Percentiles rank a stretch among this genome's conserved stretches.
Evolutionary conservation across 2,797 vertebrate genomes (phyloP).

Genomic region (Brachymystax lenok): DNA sequence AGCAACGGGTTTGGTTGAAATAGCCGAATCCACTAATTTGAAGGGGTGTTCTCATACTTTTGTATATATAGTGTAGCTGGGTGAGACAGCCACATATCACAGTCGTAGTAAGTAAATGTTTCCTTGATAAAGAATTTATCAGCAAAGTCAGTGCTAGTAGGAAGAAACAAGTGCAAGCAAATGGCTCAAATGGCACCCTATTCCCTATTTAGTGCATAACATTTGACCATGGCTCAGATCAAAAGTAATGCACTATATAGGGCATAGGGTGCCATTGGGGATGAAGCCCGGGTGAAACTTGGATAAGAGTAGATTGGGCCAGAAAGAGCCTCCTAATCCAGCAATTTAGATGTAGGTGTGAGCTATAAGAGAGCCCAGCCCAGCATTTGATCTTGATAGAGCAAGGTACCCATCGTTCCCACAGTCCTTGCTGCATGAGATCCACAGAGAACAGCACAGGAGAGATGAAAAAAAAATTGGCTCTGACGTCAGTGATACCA

Average conservation of each 20-base stretch:
- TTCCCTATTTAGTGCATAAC: not conserved
- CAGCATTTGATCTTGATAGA: conserved; percentile 54
- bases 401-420: conserved; percentile 66
- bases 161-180: not conserved
- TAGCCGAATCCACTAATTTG: too few relatives aligned
- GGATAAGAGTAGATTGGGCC: not conserved
- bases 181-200: not conserved
- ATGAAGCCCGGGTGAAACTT: not conserved
- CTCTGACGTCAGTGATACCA: conserved; percentile 74
- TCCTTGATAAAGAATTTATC: too few relatives aligned
- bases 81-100: too few relatives aligned
- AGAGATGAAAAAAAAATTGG: conserved; percentile 54
- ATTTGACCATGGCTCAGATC: not conserved
- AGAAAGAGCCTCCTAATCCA: not conserved
- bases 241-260: not conserved
- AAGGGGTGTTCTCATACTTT: too few relatives aligned
- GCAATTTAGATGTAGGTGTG: conserved; percentile 2
- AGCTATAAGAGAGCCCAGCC: conserved; percentile 33
- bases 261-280: too few relatives aligned
- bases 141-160: not conserved
- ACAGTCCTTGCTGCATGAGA: conserved; percentile 55
- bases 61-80: too few relatives aligned
- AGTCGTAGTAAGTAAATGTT: too few relatives aligned
- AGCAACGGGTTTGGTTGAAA: too few relatives aligned
- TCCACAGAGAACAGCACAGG: conserved; percentile 12